A percentile compares a stretch with the other conserved stretches of the same genome.
These are phyloP conservation scores for Brachyalestes nurse DNA, from an alignment of 2,797 vertebrate species.

Conservation along the genomic window DNA sequence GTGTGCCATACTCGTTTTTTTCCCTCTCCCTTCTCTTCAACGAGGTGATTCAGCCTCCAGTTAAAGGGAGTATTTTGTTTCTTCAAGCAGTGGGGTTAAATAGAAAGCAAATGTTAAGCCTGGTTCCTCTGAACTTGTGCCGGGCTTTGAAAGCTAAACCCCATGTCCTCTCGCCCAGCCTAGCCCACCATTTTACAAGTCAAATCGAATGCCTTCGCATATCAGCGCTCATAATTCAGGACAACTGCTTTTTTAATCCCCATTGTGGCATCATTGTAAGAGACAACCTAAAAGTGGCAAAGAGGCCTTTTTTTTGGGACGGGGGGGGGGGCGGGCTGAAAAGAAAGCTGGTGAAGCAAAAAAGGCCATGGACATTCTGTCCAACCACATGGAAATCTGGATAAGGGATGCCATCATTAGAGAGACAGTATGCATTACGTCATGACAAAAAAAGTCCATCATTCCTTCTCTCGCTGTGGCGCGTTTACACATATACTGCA, in stretches of 20 bases:
- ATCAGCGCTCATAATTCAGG: conserved; percentile 66
- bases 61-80: conserved; percentile 64
- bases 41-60: conserved; percentile 57
- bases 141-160: conserved; percentile 70
- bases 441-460: conserved; percentile 17
- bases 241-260: conserved; percentile 65
- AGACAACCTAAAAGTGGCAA: conserved; percentile 54
- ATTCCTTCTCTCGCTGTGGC: conserved; percentile 32
- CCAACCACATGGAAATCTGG: conserved; percentile 67
- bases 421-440: conserved; percentile 56
- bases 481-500: conserved; percentile 40
- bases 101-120: conserved; percentile 71
- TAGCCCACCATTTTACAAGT: conserved; percentile 68
- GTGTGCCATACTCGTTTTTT: conserved; percentile 42
- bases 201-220: conserved; percentile 67
- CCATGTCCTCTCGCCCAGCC: conserved; percentile 54
- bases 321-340: conserved; percentile 44
- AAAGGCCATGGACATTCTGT: conserved; percentile 66
- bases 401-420: conserved; percentile 58
- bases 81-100: conserved; percentile 62
- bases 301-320: conserved; percentile 43
- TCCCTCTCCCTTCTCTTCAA: conserved; percentile 25
- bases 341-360: conserved; percentile 61
- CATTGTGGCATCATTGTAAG: conserved; percentile 62
- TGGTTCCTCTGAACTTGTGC: conserved; percentile 67